Evolutionary conservation across 2,888 invertebrate genomes (phyloP).

Genomic region (Deilephila porcellus): DNA sequence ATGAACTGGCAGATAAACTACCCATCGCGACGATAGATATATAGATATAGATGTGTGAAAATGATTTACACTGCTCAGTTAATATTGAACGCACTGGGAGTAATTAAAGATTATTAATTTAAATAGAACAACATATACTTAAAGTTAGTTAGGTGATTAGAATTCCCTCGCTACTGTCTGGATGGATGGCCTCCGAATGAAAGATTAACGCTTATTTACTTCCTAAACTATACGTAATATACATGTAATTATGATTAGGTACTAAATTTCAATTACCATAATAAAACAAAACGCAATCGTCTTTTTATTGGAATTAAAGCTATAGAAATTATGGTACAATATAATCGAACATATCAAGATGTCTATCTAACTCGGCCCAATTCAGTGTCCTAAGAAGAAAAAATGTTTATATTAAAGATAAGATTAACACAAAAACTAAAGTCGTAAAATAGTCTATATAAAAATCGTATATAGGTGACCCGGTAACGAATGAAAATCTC

Average conservation of each 20-base stretch:
- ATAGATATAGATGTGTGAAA: not conserved
- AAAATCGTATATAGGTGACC: slow-evolving; percentile 18
- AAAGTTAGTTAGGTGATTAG: too few relatives aligned
- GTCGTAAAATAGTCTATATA: slow-evolving; percentile 13
- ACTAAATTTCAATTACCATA: too few relatives aligned
- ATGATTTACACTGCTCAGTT: not conserved
- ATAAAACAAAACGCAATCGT: too few relatives aligned
- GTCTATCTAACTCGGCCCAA: slow-evolving; percentile 17
- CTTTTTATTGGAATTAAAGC: too few relatives aligned
- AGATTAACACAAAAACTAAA: slow-evolving; percentile 19
- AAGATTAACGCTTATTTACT: too few relatives aligned
- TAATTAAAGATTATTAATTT: not conserved
- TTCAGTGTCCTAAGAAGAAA: slow-evolving; percentile 15
- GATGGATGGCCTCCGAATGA: too few relatives aligned
- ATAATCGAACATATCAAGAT: not conserved
- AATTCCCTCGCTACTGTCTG: too few relatives aligned
- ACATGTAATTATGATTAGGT: too few relatives aligned
- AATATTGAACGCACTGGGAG: not conserved
- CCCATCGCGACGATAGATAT: not conserved
- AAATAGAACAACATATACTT: too few relatives aligned
- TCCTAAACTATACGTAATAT: too few relatives aligned
- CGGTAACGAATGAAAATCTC: slow-evolving; percentile 31
- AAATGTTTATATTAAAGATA: slow-evolving; percentile 20
- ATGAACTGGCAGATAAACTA: slow-evolving; percentile 1
- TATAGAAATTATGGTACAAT: not conserved